These are phyloP conservation scores for Indicator maculatus DNA, from an alignment of 2,113 vertebrate genomes.

Conservation along the genomic window DNA sequence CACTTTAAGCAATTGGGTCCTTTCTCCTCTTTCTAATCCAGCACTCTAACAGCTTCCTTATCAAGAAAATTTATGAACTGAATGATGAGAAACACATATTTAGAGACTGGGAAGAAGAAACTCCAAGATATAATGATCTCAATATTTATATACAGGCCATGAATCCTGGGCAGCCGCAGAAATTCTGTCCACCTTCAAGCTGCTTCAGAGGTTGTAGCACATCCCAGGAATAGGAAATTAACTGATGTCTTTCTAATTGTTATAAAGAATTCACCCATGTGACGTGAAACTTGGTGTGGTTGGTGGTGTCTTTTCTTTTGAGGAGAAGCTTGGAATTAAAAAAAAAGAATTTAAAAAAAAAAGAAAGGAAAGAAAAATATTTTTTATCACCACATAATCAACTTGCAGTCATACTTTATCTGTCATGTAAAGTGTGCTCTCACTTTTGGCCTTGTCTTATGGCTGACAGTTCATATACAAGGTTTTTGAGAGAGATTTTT, in stretches of 20 bases:
- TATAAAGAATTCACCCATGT: neutral
- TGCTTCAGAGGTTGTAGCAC: neutral
- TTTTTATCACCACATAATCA: fast-evolving
- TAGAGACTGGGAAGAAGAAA: neutral
- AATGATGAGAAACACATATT: neutral
- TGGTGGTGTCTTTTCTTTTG: neutral
- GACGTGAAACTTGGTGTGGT: neutral
- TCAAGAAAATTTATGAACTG: neutral
- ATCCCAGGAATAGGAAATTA: neutral
- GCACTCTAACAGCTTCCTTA: neutral
- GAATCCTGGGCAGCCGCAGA: neutral
- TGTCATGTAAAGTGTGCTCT: neutral
- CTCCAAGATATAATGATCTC: neutral
- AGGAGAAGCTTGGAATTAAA: neutral
- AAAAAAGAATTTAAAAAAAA: too few species aligned
- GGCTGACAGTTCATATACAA: neutral
- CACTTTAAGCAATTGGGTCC: neutral
- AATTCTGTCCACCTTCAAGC: neutral
- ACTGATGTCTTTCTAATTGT: neutral
- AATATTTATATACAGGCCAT: neutral
- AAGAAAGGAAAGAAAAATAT: too few species aligned
- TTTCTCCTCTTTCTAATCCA: neutral
- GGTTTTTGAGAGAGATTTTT: neutral
- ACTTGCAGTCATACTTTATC: neutral
- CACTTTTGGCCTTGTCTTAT: neutral